Evolutionary conservation across 2,113 vertebrate genomes (phyloP).

Genomic region (Parotia lawesii): DNA sequence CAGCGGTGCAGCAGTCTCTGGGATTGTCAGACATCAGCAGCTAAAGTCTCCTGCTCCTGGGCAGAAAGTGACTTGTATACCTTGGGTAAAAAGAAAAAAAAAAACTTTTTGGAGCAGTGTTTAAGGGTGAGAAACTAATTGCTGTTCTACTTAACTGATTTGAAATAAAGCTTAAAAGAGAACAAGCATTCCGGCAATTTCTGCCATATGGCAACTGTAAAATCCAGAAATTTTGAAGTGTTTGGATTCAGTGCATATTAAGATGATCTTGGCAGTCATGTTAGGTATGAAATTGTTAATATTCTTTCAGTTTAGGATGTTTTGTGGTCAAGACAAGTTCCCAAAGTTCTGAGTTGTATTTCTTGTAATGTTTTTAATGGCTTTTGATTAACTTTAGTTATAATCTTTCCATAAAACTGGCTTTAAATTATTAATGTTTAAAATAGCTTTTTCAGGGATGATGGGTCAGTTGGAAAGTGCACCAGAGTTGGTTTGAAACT

Average conservation of each 20-base stretch:
- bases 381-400: neutral
- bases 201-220: neutral
- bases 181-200: neutral
- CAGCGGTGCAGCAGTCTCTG: neutral
- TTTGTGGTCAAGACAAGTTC: neutral
- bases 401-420: neutral
- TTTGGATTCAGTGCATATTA: neutral
- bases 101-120: neutral
- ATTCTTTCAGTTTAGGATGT: neutral
- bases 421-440: neutral
- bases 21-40: neutral
- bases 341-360: neutral
- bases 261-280: neutral
- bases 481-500: neutral
- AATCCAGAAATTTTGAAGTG: neutral
- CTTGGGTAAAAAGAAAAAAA: neutral
- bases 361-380: neutral
- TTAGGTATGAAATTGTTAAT: neutral
- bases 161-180: neutral
- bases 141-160: neutral
- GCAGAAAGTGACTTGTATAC: neutral
- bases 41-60: neutral
- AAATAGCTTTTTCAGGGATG: neutral
- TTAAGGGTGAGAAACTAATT: neutral
- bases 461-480: neutral